Conservation (phyloP, 64 coral and sea anemone genomes). For the Stylophora pistillata region DNA sequence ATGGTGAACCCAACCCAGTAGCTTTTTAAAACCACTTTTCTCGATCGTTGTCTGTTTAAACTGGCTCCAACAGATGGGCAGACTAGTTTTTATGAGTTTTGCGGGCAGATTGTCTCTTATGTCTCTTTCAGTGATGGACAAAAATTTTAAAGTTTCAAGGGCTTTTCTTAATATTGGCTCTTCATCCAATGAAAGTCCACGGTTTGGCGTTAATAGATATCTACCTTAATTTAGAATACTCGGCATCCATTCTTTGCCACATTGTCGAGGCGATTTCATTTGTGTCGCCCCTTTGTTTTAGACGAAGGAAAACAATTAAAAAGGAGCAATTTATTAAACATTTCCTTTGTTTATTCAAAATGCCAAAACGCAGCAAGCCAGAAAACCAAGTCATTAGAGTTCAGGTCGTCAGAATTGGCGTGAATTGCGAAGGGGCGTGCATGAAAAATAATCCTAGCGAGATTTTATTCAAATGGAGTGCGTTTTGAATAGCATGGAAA, state of each 20-base stretch:
- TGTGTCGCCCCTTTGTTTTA: constrained; percentile 17
- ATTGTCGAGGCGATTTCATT: constrained; percentile 35
- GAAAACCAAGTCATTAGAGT: not conserved
- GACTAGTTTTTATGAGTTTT: constrained; percentile 7
- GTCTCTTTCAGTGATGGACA: constrained; percentile 18
- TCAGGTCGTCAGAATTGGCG: not conserved
- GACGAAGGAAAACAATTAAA: constrained; percentile 14
- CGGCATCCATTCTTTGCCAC: constrained; percentile 17
- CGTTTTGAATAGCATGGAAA: constrained; percentile 24
- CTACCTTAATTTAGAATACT: constrained; percentile 24
- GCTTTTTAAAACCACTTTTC: not conserved
- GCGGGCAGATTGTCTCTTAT: constrained; percentile 1
- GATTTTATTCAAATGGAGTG: constrained; percentile 25
- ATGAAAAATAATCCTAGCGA: constrained; percentile 17
- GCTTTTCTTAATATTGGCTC: constrained; percentile 26
- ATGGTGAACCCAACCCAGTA: not conserved
- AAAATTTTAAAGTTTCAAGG: constrained; percentile 28
- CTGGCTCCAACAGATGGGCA: constrained; percentile 2
- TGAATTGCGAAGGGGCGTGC: not conserved
- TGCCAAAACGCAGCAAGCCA: not conserved
- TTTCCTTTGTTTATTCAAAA: constrained; percentile 19
- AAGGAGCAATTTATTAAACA: constrained; percentile 34
- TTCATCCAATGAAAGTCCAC: constrained; percentile 14
- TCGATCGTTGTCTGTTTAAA: not conserved
- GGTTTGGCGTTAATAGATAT: not conserved